A percentile compares a stretch with the other conserved stretches of the same genome.
Evolutionary conservation across 2,797 vertebrate genomes (phyloP).

Genomic region (Octomys mimax): DNA sequence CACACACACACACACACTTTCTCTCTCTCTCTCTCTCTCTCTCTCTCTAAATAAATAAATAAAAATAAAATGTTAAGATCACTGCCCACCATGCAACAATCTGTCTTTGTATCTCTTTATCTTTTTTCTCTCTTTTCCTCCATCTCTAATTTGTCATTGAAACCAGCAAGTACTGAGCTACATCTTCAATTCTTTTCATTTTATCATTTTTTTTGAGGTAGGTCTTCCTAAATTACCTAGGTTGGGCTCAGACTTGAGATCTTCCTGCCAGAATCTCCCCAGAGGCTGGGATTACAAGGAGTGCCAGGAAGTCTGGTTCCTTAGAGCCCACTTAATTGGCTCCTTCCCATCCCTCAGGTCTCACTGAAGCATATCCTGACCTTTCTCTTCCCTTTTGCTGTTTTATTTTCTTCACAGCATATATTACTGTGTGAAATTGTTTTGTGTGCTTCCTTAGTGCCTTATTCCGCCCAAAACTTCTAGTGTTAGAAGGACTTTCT

Average conservation of each 20-base stretch:
- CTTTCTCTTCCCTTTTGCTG: not conserved
- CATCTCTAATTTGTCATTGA: not conserved
- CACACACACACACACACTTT: too few relatives aligned
- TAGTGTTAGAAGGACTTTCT: not conserved
- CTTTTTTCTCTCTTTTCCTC: not conserved
- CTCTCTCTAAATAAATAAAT: too few relatives aligned
- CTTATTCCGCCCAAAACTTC: not conserved
- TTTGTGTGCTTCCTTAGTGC: not conserved
- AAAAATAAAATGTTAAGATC: too few relatives aligned
- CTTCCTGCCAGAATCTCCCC: not conserved
- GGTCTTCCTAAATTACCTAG: not conserved
- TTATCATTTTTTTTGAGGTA: not conserved
- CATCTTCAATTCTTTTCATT: not conserved
- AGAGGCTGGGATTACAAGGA: not conserved
- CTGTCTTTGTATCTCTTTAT: not conserved
- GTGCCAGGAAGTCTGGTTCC: not conserved
- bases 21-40: too few relatives aligned
- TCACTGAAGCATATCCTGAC: not conserved
- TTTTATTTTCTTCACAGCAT: not conserved
- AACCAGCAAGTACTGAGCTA: not conserved
- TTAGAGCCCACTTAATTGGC: not conserved
- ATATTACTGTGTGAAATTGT: not conserved
- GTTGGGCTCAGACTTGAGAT: not conserved
- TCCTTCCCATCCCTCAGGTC: not conserved
- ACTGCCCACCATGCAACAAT: not conserved